Percentiles rank a stretch among this genome's conserved stretches.
These are phyloP conservation scores for Gallinago media DNA, from an alignment of 2,113 vertebrate species.

Conservation along the genomic window DNA sequence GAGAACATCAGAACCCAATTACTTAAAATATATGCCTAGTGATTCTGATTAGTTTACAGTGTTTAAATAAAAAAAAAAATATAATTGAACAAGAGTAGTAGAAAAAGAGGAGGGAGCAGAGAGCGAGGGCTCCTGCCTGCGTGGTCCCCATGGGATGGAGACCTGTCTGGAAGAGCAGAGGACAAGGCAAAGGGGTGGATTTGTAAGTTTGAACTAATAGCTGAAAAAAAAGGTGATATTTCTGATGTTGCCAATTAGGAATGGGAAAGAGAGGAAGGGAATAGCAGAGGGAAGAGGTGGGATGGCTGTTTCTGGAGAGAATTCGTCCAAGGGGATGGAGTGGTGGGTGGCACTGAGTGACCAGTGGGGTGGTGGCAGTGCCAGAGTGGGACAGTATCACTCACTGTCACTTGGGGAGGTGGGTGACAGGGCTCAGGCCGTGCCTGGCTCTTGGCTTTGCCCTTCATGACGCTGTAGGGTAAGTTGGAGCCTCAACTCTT, in stretches of 20 bases:
- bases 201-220: neutral
- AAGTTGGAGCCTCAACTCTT: neutral
- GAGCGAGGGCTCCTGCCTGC: neutral
- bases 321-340: accelerated
- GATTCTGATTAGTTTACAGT: neutral
- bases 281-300: neutral
- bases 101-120: neutral
- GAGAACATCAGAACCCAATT: neutral
- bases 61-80: neutral
- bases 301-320: neutral
- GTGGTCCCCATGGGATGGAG: accelerated
- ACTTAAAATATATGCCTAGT: neutral
- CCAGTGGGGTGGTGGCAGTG: accelerated
- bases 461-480: accelerated
- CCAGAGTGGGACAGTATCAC: too few species aligned
- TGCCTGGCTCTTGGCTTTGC: neutral
- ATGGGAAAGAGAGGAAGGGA: accelerated
- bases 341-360: neutral
- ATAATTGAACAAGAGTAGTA: neutral
- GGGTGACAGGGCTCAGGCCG: accelerated
- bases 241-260: accelerated
- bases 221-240: neutral
- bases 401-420: too few species aligned
- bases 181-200: neutral
- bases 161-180: neutral